phyloP scores from a whole-genome alignment of 1,140 invertebrate genomes.

The Vanessa tameamea region DNA sequence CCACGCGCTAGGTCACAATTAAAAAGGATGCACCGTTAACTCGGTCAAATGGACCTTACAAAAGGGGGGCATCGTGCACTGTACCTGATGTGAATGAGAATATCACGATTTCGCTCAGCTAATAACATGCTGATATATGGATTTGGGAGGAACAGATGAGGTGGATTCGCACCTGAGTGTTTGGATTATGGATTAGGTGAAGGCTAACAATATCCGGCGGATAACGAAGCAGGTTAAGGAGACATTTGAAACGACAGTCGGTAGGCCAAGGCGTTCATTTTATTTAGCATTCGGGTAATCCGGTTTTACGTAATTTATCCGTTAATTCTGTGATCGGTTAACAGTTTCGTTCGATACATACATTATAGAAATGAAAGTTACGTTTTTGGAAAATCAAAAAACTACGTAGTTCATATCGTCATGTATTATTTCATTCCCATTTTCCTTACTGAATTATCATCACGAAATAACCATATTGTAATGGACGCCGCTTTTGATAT shows the following conservation, averaged over 20 bases:
- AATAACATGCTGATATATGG: slow-evolving; percentile 41
- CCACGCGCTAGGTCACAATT: slow-evolving; percentile 5
- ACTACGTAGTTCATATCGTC: no score
- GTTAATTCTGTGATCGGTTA: no score
- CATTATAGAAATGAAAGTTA: no score
- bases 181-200: neutral
- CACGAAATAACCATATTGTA: neutral
- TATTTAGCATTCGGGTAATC: neutral
- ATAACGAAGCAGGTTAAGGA: slow-evolving; percentile 3
- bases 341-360: no score
- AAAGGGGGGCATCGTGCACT: slow-evolving; percentile 59
- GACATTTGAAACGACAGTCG: neutral
- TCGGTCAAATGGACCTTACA: slow-evolving; percentile 35
- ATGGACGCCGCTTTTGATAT: neutral
- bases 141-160: slow-evolving; percentile 28
- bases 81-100: slow-evolving; percentile 58
- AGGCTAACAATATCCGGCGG: slow-evolving; percentile 10
- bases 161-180: slow-evolving; percentile 11
- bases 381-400: no score
- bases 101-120: slow-evolving; percentile 42
- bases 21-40: slow-evolving; percentile 41
- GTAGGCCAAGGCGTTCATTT: neutral
- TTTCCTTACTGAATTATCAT: no score
- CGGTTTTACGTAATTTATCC: neutral
- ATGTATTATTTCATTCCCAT: no score